phyloP scores from a whole-genome alignment of 30 jellyfish, hydroid and myxozoan genomes.

The Aurelia sp. region DNA sequence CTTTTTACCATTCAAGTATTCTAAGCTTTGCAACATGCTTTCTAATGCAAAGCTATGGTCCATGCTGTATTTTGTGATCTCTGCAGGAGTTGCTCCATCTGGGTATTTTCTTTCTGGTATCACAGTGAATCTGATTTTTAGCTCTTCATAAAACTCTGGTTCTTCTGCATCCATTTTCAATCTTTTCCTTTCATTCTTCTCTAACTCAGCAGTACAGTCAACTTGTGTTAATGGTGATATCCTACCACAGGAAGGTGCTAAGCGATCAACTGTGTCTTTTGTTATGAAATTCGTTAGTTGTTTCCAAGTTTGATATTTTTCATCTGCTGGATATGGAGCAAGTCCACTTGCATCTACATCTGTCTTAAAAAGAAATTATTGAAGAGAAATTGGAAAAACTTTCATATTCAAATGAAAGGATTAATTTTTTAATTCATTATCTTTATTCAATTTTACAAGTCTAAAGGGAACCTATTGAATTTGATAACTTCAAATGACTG shows the following conservation, averaged over 20 bases:
- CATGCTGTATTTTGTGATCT: slow-evolving; percentile 58
- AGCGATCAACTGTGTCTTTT: slow-evolving; percentile 51
- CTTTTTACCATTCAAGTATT: slow-evolving; percentile 2
- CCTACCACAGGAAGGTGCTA: slow-evolving; percentile 69
- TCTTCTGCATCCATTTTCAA: slow-evolving; percentile 12
- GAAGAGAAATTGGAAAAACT: not conserved
- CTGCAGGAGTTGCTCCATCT: slow-evolving; percentile 64
- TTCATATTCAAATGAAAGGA: too few relatives aligned
- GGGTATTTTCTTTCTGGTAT: slow-evolving; percentile 74
- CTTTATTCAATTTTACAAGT: too few relatives aligned
- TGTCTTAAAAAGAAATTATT: slow-evolving; percentile 14
- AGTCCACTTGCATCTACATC: slow-evolving; percentile 40
- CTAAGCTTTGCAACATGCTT: slow-evolving; percentile 7
- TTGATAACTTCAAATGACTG: too few relatives aligned
- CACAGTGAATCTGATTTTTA: slow-evolving; percentile 45
- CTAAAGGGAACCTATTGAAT: too few relatives aligned
- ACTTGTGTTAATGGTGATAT: slow-evolving; percentile 75
- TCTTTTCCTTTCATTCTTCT: slow-evolving; percentile 34
- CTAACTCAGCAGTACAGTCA: slow-evolving; percentile 36
- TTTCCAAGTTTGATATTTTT: slow-evolving; percentile 67
- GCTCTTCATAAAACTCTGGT: not conserved
- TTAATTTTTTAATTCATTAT: too few relatives aligned
- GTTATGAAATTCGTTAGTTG: slow-evolving; percentile 41
- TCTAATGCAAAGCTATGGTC: slow-evolving; percentile 74
- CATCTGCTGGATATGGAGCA: slow-evolving; percentile 88